Conservation (phyloP, 2,888 invertebrate genomes). For the Cryptops parisi region DNA sequence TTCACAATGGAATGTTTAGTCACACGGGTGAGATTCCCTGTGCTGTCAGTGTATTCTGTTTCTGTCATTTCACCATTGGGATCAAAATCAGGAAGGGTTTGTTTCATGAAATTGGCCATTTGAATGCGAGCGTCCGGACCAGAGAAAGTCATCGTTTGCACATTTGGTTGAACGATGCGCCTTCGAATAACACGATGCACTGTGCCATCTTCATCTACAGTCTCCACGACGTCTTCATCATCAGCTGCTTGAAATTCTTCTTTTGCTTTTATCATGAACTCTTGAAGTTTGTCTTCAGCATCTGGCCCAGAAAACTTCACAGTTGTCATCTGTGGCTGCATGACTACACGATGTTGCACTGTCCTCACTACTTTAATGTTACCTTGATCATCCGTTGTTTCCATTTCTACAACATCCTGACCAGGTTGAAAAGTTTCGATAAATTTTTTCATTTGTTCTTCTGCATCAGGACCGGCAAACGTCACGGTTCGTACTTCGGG, state of each 20-base stretch:
- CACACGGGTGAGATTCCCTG: slow-evolving; percentile 17
- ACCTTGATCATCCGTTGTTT: slow-evolving; percentile 39
- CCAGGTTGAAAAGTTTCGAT: slow-evolving; percentile 39
- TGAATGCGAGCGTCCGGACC: slow-evolving; percentile 40
- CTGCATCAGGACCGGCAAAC: slow-evolving; percentile 40
- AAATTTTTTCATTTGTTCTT: slow-evolving; percentile 37
- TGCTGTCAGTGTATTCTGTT: slow-evolving; percentile 9
- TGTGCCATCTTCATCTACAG: slow-evolving; percentile 21
- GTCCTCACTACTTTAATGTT: slow-evolving; percentile 40
- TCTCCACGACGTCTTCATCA: slow-evolving; percentile 21
- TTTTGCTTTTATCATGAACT: slow-evolving; percentile 30
- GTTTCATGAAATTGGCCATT: slow-evolving; percentile 37
- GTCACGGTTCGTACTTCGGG: slow-evolving; percentile 39
- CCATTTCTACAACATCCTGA: slow-evolving; percentile 38
- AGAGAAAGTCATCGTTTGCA: slow-evolving; percentile 38
- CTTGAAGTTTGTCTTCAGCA: slow-evolving; percentile 37
- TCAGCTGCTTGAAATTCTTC: slow-evolving; percentile 13
- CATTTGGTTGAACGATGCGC: slow-evolving; percentile 29
- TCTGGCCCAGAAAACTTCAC: slow-evolving; percentile 40
- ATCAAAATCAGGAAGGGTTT: slow-evolving; percentile 20
- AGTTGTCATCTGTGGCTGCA: slow-evolving; percentile 39
- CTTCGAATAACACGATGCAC: slow-evolving; percentile 18
- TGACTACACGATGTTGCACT: slow-evolving; percentile 37
- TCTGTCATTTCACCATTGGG: slow-evolving; percentile 11
- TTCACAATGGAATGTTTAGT: slow-evolving; percentile 12